A percentile compares a stretch with the other conserved stretches of the same genome.
Evolutionary conservation across 2,888 invertebrate genomes (phyloP).

Genomic region (Synanthedon formicaeformis): DNA sequence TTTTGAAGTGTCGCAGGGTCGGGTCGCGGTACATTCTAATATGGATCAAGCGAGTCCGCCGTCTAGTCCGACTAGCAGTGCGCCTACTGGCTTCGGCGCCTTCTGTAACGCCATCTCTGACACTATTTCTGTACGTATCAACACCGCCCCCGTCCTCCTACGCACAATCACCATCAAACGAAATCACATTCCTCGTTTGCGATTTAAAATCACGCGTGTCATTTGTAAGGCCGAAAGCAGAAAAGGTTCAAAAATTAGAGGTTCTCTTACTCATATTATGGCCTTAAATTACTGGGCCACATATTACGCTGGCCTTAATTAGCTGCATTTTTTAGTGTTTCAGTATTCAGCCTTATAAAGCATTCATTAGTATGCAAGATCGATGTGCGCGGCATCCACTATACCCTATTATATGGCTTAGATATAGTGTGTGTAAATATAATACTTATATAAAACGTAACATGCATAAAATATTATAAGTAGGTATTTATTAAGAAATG

Average conservation of each 20-base stretch:
- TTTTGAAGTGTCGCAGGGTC: conserved; percentile 33
- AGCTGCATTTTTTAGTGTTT: too few relatives aligned
- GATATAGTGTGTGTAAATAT: too few relatives aligned
- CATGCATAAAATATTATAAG: too few relatives aligned
- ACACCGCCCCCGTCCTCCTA: background rate
- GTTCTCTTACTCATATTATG: too few relatives aligned
- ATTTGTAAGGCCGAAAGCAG: too few relatives aligned
- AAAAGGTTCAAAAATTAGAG: too few relatives aligned
- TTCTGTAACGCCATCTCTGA: conserved; percentile 66
- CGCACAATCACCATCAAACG: background rate
- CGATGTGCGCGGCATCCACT: conserved; percentile 7
- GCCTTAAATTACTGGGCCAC: too few relatives aligned
- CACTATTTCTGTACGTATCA: conserved; percentile 60
- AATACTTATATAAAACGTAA: too few relatives aligned
- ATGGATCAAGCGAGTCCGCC: conserved; percentile 50
- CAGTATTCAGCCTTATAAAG: background rate
- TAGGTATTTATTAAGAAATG: too few relatives aligned
- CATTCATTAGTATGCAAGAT: background rate
- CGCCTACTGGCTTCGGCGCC: conserved; percentile 58
- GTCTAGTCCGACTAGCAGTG: conserved; percentile 30
- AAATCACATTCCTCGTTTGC: background rate
- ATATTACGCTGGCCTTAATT: too few relatives aligned
- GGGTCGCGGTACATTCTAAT: conserved; percentile 11
- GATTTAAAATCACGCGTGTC: too few relatives aligned
- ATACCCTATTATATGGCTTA: conserved; percentile 5